Evolutionary conservation across 2,113 vertebrate species (phyloP).

Genomic region (Phaethon lepturus): DNA sequence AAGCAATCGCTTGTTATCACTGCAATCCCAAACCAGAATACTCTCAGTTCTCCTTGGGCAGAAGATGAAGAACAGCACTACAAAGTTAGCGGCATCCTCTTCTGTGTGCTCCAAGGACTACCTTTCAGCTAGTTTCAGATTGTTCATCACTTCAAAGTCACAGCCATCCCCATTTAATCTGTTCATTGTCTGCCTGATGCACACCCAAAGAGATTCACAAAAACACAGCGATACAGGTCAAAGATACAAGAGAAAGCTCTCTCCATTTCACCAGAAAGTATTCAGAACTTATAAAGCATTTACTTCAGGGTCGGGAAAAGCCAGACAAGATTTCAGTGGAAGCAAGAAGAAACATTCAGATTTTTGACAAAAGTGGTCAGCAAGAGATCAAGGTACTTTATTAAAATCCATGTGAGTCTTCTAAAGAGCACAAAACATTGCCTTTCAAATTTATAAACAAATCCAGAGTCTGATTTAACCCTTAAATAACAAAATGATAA

Average conservation of each 20-base stretch:
- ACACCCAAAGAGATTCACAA: not conserved
- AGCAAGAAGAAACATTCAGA: not conserved
- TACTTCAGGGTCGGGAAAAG: conserved; percentile 11
- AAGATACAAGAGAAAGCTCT: not conserved
- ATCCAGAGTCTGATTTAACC: not conserved
- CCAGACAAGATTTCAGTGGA: not conserved
- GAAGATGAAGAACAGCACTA: not conserved
- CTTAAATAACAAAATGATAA: not conserved
- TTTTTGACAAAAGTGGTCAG: not conserved
- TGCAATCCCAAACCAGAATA: not conserved
- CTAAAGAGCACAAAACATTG: not conserved
- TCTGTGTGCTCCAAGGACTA: not conserved
- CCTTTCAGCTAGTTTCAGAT: not conserved
- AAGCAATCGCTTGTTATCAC: not conserved
- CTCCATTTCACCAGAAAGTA: not conserved
- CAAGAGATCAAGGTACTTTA: not conserved
- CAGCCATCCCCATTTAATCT: not conserved
- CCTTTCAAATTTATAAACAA: not conserved
- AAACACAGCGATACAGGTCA: not conserved
- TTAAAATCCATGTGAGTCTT: not conserved
- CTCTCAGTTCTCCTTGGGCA: not conserved
- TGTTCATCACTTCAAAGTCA: not conserved
- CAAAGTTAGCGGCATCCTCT: not conserved
- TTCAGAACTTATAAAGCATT: not conserved
- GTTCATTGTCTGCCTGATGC: not conserved